A percentile compares a stretch with the other conserved stretches of the same genome.
Evolutionary conservation across 92 coral and sea anemone species (phyloP).

Genomic region (Metridium senile): DNA sequence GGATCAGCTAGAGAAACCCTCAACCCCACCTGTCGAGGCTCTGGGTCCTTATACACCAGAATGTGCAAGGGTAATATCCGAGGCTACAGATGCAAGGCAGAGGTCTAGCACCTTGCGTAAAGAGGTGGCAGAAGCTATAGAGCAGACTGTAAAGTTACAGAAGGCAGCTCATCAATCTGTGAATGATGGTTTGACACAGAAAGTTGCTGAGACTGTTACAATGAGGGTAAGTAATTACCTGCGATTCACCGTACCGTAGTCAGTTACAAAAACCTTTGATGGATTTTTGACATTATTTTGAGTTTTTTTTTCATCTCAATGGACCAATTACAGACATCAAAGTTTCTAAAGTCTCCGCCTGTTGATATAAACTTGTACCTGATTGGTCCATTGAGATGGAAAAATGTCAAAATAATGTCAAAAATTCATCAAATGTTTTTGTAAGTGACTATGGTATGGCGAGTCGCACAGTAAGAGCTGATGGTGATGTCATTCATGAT

Average conservation of each 20-base stretch:
- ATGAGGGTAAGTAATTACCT: conserved; percentile 72
- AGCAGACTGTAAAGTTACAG: conserved; percentile 92
- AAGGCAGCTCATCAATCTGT: conserved; percentile 93
- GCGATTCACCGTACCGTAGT: neutral
- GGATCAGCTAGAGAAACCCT: conserved; percentile 90
- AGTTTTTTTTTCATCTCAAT: too few species aligned
- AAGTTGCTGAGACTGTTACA: conserved; percentile 97
- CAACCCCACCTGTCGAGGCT: conserved; percentile 90
- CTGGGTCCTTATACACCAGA: conserved; percentile 99
- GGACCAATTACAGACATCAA: too few species aligned
- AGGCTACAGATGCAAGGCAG: conserved; percentile 89
- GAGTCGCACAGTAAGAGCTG: too few species aligned
- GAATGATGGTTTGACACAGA: conserved; percentile 97
- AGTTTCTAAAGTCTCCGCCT: too few species aligned
- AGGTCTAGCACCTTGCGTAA: conserved; percentile 79
- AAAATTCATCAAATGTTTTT: too few species aligned
- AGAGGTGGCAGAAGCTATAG: conserved; percentile 94
- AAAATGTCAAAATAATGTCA: too few species aligned
- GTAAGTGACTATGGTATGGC: too few species aligned
- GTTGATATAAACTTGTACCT: too few species aligned
- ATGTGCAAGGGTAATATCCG: conserved; percentile 87
- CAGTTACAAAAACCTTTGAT: neutral
- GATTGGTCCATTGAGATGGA: too few species aligned
- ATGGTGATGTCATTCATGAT: too few species aligned
- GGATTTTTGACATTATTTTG: too few species aligned